phyloP scores from a whole-genome alignment of 1,140 invertebrate species.

The Halictus rubicundus region DNA sequence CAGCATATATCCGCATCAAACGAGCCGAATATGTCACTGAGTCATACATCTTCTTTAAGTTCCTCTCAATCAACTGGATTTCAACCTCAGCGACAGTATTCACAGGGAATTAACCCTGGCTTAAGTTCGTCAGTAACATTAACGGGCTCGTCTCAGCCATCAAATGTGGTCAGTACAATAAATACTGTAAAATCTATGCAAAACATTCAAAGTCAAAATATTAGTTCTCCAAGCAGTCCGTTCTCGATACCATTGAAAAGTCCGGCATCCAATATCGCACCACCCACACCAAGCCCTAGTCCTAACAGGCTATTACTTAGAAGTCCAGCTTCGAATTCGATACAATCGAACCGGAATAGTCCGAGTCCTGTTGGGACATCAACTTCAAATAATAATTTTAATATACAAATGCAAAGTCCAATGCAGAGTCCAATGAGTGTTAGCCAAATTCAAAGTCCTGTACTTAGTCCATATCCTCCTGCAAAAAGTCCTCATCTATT shows the following conservation, averaged over 20 bases:
- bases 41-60: constrained; percentile 67
- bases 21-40: constrained; percentile 67
- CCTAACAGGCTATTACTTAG: constrained; percentile 76
- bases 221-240: constrained; percentile 76
- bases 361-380: constrained; percentile 76
- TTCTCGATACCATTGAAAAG: constrained; percentile 79
- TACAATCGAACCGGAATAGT: constrained; percentile 77
- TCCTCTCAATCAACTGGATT: constrained; percentile 67
- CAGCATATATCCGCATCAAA: constrained; percentile 68
- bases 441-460: constrained; percentile 78
- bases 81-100: constrained; percentile 72
- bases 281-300: constrained; percentile 78
- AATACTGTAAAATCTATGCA: constrained; percentile 77
- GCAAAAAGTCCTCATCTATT: constrained; percentile 78
- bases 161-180: constrained; percentile 70
- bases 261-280: constrained; percentile 78
- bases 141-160: constrained; percentile 64
- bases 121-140: constrained; percentile 63
- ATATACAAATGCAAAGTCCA: constrained; percentile 78
- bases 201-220: constrained; percentile 75
- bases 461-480: constrained; percentile 78
- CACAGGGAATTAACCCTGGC: constrained; percentile 68
- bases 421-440: constrained; percentile 80
- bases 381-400: constrained; percentile 73
- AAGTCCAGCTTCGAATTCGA: constrained; percentile 79